Evolutionary conservation across 2,113 vertebrate genomes (phyloP), one percentile per base, ranked within the genome.

Genomic region (Scolopax mira): DNA sequence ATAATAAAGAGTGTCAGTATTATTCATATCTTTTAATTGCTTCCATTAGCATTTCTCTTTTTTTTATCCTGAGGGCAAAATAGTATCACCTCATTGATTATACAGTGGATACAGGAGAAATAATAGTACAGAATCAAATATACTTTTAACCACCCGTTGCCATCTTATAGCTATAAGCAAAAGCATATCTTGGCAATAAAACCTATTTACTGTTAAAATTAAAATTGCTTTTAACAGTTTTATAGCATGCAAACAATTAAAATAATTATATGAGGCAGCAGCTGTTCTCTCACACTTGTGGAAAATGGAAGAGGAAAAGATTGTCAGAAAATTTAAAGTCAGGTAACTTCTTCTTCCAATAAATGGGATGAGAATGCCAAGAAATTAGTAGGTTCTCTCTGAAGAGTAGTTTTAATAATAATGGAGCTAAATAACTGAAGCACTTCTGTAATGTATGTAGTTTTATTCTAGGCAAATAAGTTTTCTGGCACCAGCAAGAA

Each of bases 161-260:
- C 83, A 93, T 80, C 42, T 84, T 89, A 97, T 93, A 91, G 94
- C 96, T 96, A 97, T 92, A 94, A 97, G 85, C 79, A 94, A 91
- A 69, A 84, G 78, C 92, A 94, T 96, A 96, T 94, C 82, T 96
- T 91, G 69, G 95, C 93, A 97, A 97, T 98, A 97, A 98, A 98
- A 98, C 81, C 97, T 97, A 98, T 98, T 98, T 97, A 95, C 96
- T 97, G 97, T 96, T 97, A 97, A 98, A 98, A 97, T 96, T 98
- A 98, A 97, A 98, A 97, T 97, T 90, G 95, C 96, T 97, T 98
- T 98, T 96, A 98, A 97, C 85, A 89, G 86, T 70, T 98, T 98
- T 97, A 98, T 94, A 70, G 66, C 94, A 90, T 90, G 74, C 62
- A 93, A 97, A 96, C 90, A 97, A 97, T 98, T 98, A 98, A 97